Percentiles rank a stretch among this genome's conserved stretches.
phyloP scores from a whole-genome alignment of 1,140 invertebrate species.

The Drosophila pseudoananassae region DNA sequence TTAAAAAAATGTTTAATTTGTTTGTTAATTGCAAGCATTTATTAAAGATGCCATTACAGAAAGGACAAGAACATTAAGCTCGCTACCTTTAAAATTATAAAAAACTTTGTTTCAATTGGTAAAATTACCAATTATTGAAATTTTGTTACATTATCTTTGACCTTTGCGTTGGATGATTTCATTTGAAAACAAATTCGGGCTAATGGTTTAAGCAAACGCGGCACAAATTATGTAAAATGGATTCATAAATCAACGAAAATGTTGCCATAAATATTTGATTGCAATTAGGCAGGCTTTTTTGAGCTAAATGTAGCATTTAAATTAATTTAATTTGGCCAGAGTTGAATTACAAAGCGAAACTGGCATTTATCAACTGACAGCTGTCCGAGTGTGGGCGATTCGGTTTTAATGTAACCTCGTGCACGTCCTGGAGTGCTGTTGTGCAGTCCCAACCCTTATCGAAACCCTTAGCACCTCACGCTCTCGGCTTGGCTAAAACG shows the following conservation, averaged over 20 bases:
- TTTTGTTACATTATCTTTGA: not conserved
- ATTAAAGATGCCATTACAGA: not conserved
- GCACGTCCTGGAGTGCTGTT: slow-evolving; percentile 48
- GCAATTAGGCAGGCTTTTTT: slow-evolving; percentile 20
- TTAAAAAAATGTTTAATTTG: not conserved
- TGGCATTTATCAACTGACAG: slow-evolving; percentile 44
- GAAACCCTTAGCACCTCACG: slow-evolving; percentile 1
- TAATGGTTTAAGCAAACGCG: slow-evolving; percentile 14
- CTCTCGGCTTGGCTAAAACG: slow-evolving; percentile 52
- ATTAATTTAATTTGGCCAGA: slow-evolving; percentile 65
- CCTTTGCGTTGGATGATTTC: slow-evolving; percentile 5
- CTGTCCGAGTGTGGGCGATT: slow-evolving; percentile 2
- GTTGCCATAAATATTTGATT: slow-evolving; percentile 39
- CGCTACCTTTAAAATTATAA: not conserved
- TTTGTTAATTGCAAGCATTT: not conserved
- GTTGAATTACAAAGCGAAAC: slow-evolving; percentile 47
- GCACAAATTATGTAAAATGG: slow-evolving; percentile 36
- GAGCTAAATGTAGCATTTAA: slow-evolving; percentile 18
- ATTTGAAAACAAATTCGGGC: slow-evolving; percentile 8
- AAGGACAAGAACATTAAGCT: not conserved
- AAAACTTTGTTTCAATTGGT: not conserved
- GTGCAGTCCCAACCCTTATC: not conserved
- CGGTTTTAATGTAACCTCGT: slow-evolving; percentile 33
- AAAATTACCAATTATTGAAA: not conserved
- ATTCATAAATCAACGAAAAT: slow-evolving; percentile 35